Evolutionary conservation across 2,888 invertebrate species (phyloP), one percentile per base, ranked within the genome.

Genomic region (Meiosimyza platycephala): DNA sequence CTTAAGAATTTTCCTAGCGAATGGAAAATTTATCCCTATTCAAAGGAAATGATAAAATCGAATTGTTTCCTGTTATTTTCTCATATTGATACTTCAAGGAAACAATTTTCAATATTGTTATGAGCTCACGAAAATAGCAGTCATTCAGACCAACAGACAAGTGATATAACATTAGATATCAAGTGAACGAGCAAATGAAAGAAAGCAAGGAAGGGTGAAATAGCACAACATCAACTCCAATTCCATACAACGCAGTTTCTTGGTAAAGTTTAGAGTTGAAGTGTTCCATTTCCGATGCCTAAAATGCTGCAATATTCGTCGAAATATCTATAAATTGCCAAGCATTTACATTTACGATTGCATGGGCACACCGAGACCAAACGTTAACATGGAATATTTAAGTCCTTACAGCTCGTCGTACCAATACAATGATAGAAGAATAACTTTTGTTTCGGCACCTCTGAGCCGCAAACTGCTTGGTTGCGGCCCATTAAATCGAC

Each of bases 21-120:
- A 74, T 72, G 72, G 72, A 74, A 63, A 63, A 72, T 72, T 62
- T 22, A 69, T 69, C 72, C 70, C 63, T 52, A 55, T 65, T 65
- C 12, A 40, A 65, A 52, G 66, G 74, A 72, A 72, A 65, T 70
- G 65, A 66, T 74, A 66, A 74, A 74, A 72, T 72, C 40, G 68
- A 22, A 72, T 74, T 71, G 65, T 60, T 66, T 68, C 72, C 69
- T 69, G 69, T 72, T 68, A 64, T 74, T 55, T 40, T 55, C 55
- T 72, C 22, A 50, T 64, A 74, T 72, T 69, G 74, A 74, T 68
- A 69, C 40, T 51, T 62, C 50, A 60, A 59, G 69, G 48, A 63
- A 47, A 68, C 60, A 57, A 47, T 63, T 63, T 63, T 47, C 63
- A 18, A 63, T 48, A 48, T 48, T 63, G 63, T 63, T 63, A 47